A percentile compares a stretch with the other conserved stretches of the same genome.
These are phyloP conservation scores for Zophobas morio DNA, from an alignment of 1,140 invertebrate genomes.

Conservation along the genomic window DNA sequence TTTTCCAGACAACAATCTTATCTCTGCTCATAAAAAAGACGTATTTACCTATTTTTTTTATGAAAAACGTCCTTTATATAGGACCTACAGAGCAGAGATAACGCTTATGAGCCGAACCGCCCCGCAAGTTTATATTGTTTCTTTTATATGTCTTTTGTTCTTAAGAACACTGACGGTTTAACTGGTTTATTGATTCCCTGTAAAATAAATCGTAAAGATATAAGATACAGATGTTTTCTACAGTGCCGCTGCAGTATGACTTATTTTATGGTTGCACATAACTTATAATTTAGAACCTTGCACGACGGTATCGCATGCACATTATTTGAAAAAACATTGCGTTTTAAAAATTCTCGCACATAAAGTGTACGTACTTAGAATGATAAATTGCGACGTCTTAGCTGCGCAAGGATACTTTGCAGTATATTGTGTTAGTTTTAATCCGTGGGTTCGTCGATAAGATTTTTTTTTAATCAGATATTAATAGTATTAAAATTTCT, in stretches of 20 bases:
- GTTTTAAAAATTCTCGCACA: no score
- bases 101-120: conserved; percentile 35
- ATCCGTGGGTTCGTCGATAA: no score
- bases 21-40: conserved; percentile 22
- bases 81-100: conserved; percentile 34
- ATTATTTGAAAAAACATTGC: background rate
- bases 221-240: conserved; percentile 45
- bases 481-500: no score
- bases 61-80: conserved; percentile 14
- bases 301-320: background rate
- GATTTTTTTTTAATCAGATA: no score
- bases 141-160: conserved; percentile 44
- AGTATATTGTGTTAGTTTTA: no score
- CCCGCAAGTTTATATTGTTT: conserved; percentile 42
- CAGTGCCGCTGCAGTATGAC: conserved; percentile 33
- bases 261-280: conserved; percentile 27
- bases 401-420: no score
- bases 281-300: conserved; percentile 8
- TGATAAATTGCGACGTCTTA: no score
- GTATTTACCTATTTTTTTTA: conserved; percentile 37
- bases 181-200: conserved; percentile 46
- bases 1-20: conserved; percentile 23
- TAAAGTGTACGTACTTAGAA: no score
- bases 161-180: conserved; percentile 30
- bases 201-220: conserved; percentile 49